Evolutionary conservation across 2,888 invertebrate genomes (phyloP), one percentile per base, ranked within the genome.

Genomic region (Amblyteles armatorius): DNA sequence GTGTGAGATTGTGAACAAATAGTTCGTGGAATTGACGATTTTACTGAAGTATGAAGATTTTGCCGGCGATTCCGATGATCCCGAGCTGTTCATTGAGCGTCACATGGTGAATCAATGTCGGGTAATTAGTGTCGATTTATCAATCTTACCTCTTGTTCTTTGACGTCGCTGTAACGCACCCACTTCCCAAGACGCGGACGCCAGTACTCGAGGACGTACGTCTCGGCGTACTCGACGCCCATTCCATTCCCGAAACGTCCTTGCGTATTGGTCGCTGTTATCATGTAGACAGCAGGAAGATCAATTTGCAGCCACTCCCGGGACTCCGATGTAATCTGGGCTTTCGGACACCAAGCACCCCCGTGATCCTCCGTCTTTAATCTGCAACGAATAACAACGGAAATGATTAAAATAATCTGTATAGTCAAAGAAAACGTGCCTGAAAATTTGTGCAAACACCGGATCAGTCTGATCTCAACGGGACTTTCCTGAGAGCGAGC

Each of bases 271-370:
- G 96, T 95, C 78, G 95, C 95, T 1, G 96, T 96, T 91, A 97
- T 95, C 90, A 96, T 95, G 92, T 95, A 95, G 71, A 95, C 94
- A 73, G 94, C 92, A 88, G 95, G 95, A 85, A 97, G 94, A 93
- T 96, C 95, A 87, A 96, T 94, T 94, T 97, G 94, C 83, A 95
- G 90, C 95, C 95, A 95, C 88, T 95, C 95, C 72, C 93, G 94
- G 3, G 95, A 94, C 87, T 95, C 95, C 71, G 94, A 93, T 69
- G 95, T 95, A 88, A 96, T 95, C 91, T 94, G 95, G 83, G 94
- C 94, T 90, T 95, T 95, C n/a, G 97, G 97, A 92, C 97, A 97
- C 97, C 97, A 97, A 1, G 97, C 97, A 55, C 97, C 97, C 11
- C 96, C 96, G 85, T 95, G 95, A 87, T 94, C 94, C 91, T 97